phyloP scores from a whole-genome alignment of 2,888 invertebrate genomes.

The Ariolimax columbianus region DNA sequence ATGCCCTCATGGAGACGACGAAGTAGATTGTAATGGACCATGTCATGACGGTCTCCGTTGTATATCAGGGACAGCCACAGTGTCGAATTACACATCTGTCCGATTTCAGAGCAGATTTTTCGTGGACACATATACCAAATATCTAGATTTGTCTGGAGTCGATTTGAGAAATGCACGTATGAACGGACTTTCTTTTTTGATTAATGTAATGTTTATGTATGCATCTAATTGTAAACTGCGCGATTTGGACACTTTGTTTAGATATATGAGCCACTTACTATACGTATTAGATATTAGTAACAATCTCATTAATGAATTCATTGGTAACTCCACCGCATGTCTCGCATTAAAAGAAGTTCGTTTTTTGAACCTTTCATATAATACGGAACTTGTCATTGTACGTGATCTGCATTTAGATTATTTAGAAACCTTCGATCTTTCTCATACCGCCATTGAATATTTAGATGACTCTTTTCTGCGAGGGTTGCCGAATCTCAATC shows the following conservation, averaged over 20 bases:
- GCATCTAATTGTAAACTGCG: background rate
- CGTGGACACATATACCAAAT: background rate
- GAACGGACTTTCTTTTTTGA: background rate
- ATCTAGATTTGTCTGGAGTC: background rate
- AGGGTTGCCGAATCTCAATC: background rate
- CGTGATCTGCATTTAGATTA: background rate
- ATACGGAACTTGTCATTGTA: background rate
- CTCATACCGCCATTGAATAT: constrained; percentile 2
- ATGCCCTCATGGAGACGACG: background rate
- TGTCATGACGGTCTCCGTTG: background rate
- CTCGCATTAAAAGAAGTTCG: background rate
- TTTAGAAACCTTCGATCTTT: constrained; percentile 30
- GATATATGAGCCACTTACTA: background rate
- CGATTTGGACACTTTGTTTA: background rate
- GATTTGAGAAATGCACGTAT: background rate
- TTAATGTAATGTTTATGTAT: background rate
- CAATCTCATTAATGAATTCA: background rate
- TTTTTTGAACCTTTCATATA: background rate
- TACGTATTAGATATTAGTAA: background rate
- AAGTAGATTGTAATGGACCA: background rate
- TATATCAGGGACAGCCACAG: background rate
- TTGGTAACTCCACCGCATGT: background rate
- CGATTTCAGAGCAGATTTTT: background rate
- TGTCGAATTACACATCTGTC: background rate
- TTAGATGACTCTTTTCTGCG: background rate